Conservation (phyloP, 92 coral and sea anemone species). For the Zoanthus gigantus region DNA sequence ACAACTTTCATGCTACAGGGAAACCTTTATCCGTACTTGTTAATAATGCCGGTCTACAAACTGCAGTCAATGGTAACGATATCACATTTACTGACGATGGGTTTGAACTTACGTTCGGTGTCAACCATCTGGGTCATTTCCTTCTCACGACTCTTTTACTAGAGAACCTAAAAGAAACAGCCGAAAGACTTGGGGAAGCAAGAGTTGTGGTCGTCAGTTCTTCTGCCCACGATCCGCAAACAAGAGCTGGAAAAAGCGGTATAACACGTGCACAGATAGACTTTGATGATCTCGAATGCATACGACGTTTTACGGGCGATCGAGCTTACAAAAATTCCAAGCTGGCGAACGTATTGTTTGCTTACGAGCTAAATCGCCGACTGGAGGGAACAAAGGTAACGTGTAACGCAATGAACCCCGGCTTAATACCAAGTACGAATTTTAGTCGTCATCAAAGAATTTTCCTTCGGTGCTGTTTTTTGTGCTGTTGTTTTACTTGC, state of each 20-base stretch:
- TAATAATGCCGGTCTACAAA: slow-evolving; percentile 50
- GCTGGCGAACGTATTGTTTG: slow-evolving; percentile 65
- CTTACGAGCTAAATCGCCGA: slow-evolving; percentile 58
- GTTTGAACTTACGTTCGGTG: slow-evolving; percentile 60
- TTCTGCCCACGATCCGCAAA: slow-evolving; percentile 22
- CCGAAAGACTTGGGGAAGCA: slow-evolving; percentile 58
- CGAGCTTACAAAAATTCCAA: slow-evolving; percentile 64
- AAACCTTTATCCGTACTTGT: slow-evolving; percentile 58
- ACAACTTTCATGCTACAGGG: slow-evolving; percentile 49
- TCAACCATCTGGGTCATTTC: slow-evolving; percentile 64
- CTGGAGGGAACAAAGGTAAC: slow-evolving; percentile 64
- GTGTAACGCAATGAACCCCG: slow-evolving; percentile 65
- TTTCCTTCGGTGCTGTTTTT: slow-evolving; percentile 33
- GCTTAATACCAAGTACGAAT: slow-evolving; percentile 49
- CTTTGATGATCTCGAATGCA: slow-evolving; percentile 56
- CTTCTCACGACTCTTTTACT: slow-evolving; percentile 51
- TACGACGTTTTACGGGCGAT: slow-evolving; percentile 50
- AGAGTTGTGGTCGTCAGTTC: slow-evolving; percentile 62
- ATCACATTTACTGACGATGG: slow-evolving; percentile 60
- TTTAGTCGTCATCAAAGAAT: slow-evolving; percentile 45
- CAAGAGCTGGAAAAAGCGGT: slow-evolving; percentile 28
- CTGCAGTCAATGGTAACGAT: slow-evolving; percentile 16
- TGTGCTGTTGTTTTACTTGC: slow-evolving; percentile 44
- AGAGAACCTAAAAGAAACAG: slow-evolving; percentile 59
- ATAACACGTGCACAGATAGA: slow-evolving; percentile 40